phyloP scores from a whole-genome alignment of 1,140 invertebrate species.

The Olivierus martensii region DNA sequence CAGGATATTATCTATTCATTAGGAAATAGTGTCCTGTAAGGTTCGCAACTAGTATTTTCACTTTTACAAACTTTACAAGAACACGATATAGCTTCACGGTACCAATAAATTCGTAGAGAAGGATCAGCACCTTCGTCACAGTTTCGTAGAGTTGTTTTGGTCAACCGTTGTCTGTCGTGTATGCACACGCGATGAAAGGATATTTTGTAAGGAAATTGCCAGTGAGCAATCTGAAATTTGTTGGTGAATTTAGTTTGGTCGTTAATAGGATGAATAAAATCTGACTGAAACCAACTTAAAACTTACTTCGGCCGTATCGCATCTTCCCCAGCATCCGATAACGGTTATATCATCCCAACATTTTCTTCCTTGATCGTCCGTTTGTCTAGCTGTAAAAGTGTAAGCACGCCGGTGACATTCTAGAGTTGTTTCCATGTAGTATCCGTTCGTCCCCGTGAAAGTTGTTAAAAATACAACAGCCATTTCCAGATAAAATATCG shows the following conservation, averaged over 20 bases:
- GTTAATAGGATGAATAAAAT: not conserved
- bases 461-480: not conserved
- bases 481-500: not conserved
- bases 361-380: constrained; percentile 42
- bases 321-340: constrained; percentile 64
- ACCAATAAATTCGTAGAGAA: constrained; percentile 40
- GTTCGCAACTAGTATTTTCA: constrained; percentile 38
- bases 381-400: constrained; percentile 28
- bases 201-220: constrained; percentile 68
- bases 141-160: constrained; percentile 39
- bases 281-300: not conserved
- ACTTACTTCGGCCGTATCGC: constrained; percentile 58
- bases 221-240: constrained; percentile 53
- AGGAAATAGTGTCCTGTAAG: constrained; percentile 24
- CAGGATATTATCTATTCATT: too few species aligned
- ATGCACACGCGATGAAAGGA: constrained; percentile 71
- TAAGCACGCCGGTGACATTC: constrained; percentile 37
- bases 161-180: constrained; percentile 45
- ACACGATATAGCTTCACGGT: constrained; percentile 46
- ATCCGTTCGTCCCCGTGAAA: not conserved
- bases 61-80: constrained; percentile 40
- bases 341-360: constrained; percentile 58
- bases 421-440: constrained; percentile 20
- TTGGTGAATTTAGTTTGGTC: not conserved
- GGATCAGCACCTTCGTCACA: constrained; percentile 46